These are phyloP conservation scores for Trichogramma pretiosum DNA, from an alignment of 1,140 invertebrate species.

Conservation along the genomic window DNA sequence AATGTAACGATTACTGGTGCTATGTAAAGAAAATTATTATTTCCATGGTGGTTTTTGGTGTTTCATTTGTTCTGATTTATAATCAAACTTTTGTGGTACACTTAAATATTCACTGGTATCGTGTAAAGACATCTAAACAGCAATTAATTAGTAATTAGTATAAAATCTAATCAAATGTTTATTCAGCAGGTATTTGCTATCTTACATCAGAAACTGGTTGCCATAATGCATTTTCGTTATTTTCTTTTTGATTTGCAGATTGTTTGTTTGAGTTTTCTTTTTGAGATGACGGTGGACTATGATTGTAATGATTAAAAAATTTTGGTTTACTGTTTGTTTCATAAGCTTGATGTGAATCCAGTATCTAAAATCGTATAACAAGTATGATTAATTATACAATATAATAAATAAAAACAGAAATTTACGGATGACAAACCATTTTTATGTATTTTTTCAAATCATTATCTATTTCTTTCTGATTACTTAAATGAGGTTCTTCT, in stretches of 20 bases:
- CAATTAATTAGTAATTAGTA: neutral
- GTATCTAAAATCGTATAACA: constrained; percentile 26
- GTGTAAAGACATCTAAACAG: constrained; percentile 23
- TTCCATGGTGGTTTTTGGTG: constrained; percentile 41
- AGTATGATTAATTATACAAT: neutral
- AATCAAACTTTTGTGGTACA: constrained; percentile 27
- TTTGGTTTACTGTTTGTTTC: constrained; percentile 26
- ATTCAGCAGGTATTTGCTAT: neutral
- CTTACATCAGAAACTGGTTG: constrained; percentile 32
- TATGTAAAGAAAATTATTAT: too few species aligned
- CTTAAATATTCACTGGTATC: constrained; percentile 32
- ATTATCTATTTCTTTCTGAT: constrained; percentile 26
- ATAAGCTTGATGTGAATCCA: constrained; percentile 37
- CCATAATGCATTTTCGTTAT: constrained; percentile 34
- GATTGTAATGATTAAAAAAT: constrained; percentile 18
- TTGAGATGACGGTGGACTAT: constrained; percentile 28
- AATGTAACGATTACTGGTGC: too few species aligned
- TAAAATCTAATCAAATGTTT: neutral
- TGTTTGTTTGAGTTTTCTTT: constrained; percentile 37
- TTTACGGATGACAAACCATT: constrained; percentile 31
- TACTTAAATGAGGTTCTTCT: constrained; percentile 30
- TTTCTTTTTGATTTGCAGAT: constrained; percentile 30
- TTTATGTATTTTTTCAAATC: constrained; percentile 39
- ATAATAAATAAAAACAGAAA: constrained; percentile 6
- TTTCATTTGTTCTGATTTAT: constrained; percentile 27